These are phyloP conservation scores for Onthophagus taurus DNA, from an alignment of 1,140 invertebrate genomes.

Conservation along the genomic window DNA sequence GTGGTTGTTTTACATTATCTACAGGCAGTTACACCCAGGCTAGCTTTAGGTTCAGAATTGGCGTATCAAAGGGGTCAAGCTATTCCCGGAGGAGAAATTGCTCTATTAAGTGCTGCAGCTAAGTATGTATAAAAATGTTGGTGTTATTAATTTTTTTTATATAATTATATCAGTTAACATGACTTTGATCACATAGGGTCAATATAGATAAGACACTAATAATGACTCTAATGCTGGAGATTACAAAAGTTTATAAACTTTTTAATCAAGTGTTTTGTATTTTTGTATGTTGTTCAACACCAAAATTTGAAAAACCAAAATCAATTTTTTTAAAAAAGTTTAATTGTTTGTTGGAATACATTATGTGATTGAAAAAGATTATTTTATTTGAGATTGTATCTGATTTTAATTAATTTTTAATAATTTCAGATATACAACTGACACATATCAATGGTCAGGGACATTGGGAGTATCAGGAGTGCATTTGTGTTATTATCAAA, in stretches of 20 bases:
- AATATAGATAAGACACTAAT: no score
- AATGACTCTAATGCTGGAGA: not conserved
- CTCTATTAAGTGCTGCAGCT: constrained; percentile 76
- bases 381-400: not conserved
- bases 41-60: constrained; percentile 86
- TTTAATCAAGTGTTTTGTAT: no score
- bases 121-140: constrained; percentile 44
- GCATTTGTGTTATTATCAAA: constrained; percentile 92
- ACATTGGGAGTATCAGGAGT: constrained; percentile 73
- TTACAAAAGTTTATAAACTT: constrained; percentile 2
- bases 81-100: constrained; percentile 79
- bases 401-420: constrained; percentile 21
- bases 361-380: no score
- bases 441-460: constrained; percentile 49
- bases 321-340: no score
- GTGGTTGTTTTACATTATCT: constrained; percentile 86
- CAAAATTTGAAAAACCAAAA: no score
- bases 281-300: no score
- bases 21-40: constrained; percentile 63
- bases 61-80: constrained; percentile 82
- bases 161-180: not conserved
- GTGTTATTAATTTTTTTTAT: not conserved
- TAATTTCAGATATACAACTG: constrained; percentile 45
- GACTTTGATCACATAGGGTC: not conserved
- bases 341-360: no score